Evolutionary conservation across 2,888 invertebrate species (phyloP), one percentile per base, ranked within the genome.

Genomic region (Therioaphis trifolii): DNA sequence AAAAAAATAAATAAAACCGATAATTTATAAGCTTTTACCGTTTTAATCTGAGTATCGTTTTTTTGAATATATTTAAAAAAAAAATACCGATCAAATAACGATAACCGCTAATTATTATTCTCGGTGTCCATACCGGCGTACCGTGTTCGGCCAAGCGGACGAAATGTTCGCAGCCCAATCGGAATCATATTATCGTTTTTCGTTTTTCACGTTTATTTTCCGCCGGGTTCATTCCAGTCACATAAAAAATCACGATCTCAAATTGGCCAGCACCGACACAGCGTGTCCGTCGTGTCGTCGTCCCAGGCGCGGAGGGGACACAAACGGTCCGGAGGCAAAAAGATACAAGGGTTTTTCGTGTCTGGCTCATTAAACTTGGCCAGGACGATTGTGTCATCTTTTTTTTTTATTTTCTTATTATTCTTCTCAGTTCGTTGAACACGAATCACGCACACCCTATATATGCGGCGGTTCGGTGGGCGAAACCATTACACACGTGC

Each of bases 281-380:
- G 58, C 21, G 58, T 21, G 21, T 11, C 58, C 12, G 21, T 52
- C 3, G 58, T 21, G 58, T 58, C 18, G 24, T 21, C 11, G 21
- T 52, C 0, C 0, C 43, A 14, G 46, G n/a, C 63, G 9, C 43
- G 27, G n/a, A 9, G 49, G n/a, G 15, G 18, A 11, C n/a, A 40
- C 27, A 14, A 43, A 66, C 12, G 14, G 46, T 18, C 24, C 15
- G 12, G 76, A 18, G 27, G n/a, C 29, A 14, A 27, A 75, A 58
- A 24, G 2, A 29, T 18, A 21, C 35, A 61, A 52, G 49, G n/a
- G 40, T 46, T 80, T 72, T 80, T n/a, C 35, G 61, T 72, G 72
- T 61, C 46, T 61, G 63, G 61, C 80, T 72, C 80, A 80, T 80
- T 80, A 61, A 72, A 80, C 80, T 63, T 15, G 49, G 58, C 43